These are phyloP conservation scores for Tuta absoluta DNA, from an alignment of 2,888 invertebrate genomes.

Conservation along the genomic window DNA sequence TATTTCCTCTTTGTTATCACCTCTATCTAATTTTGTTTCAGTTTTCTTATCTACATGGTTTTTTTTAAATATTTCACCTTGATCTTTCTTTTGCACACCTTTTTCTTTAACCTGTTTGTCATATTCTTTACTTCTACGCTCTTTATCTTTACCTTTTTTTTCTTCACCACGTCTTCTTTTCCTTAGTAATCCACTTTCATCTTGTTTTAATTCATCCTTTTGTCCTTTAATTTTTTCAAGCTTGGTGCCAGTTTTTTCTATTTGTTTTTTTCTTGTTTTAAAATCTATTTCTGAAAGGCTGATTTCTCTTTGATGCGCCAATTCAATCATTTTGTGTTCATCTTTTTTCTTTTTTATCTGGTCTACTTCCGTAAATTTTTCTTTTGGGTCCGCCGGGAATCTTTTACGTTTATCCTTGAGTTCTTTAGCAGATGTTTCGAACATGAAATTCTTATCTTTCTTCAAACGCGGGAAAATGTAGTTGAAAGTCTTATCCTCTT, in stretches of 20 bases:
- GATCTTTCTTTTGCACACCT: no score
- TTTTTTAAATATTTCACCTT: no score
- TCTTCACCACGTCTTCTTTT: no score
- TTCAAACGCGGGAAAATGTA: background rate
- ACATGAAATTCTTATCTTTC: background rate
- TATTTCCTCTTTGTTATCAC: no score
- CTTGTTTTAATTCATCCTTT: no score
- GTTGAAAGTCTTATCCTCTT: background rate
- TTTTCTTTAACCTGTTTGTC: no score
- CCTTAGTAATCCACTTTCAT: no score
- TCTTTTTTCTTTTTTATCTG: background rate
- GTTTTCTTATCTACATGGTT: no score
- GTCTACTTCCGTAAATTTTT: background rate
- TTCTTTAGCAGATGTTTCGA: background rate
- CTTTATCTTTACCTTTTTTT: no score
- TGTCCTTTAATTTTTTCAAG: no score
- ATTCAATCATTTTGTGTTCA: background rate
- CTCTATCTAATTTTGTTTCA: no score
- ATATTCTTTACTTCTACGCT: no score
- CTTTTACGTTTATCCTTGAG: background rate
- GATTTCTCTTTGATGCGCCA: background rate
- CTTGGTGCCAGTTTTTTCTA: background rate
- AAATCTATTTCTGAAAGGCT: background rate
- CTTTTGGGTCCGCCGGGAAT: background rate
- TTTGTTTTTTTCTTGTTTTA: background rate